Evolutionary conservation across 2,888 invertebrate species (phyloP), one percentile per base, ranked within the genome.

Genomic region (Zootermopsis nevadensis): DNA sequence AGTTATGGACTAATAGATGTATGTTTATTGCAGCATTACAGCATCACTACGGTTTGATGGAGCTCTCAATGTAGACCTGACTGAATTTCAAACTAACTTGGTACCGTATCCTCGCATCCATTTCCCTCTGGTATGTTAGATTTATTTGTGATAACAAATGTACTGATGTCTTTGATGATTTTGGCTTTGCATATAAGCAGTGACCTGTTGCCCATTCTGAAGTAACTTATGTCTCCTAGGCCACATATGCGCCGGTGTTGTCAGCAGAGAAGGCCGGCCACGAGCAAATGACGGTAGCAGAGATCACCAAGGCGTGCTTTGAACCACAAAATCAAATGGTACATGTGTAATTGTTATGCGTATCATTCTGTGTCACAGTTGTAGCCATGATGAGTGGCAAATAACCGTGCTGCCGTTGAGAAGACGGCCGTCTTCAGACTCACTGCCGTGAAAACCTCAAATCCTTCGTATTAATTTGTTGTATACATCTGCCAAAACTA

Each of bases 81-180:
- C 91, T 15, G 93, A 93, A 86, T 93, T 93, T 87, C 93, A 93
- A 87, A 91, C 91, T 1, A 97, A 97, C 90, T 90, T 97, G 85
- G 96, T 97, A 81, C 98, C 98, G 0, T 98, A 96, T 89, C 98
- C 98, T 0, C 92, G 98, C 82, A 98, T 98, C 86, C 98, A 98
- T 89, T 97, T 96, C 89, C 97, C 97, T 3, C 87, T 91, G 85
- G 87, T 83, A 79, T 22, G 82, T 31, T 33, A 19, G 48, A 3
- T 48, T 48, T 2, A 48, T 19, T 48, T 69, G 30, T 48, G 48
- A 48, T 19, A 48, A 19, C 48, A 48, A 48, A 48, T 48, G 15
- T 48, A 48, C 19, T 48, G 48, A 12, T 15, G 48, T 48, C 48
- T 19, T 1, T 42, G 3, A 19, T 12, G 3, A 48, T 48, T 15